phyloP scores from a whole-genome alignment of 2,797 vertebrate genomes.

The Danio choprae region DNA sequence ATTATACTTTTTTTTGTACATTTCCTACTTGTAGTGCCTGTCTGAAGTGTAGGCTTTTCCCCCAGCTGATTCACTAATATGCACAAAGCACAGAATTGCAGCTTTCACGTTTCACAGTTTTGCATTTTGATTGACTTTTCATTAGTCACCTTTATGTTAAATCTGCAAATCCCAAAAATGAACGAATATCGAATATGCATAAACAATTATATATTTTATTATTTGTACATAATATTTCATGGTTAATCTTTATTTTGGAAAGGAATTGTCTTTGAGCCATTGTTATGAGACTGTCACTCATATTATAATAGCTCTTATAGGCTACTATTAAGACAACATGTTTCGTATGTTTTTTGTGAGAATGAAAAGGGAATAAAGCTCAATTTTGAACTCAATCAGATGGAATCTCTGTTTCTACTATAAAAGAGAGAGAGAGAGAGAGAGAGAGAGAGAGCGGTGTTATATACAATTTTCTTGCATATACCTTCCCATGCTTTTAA shows the following conservation, averaged over 20 bases:
- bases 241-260: conserved; percentile 9
- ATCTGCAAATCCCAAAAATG: neutral
- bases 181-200: conserved; percentile 7
- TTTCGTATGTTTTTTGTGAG: conserved; percentile 40
- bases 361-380: conserved; percentile 15
- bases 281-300: conserved; percentile 1
- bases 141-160: neutral
- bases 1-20: conserved; percentile 7
- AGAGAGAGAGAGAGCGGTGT: neutral
- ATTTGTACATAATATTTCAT: conserved; percentile 31
- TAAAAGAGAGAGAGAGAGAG: no score
- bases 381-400: neutral
- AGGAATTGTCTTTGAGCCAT: neutral
- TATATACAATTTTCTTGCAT: neutral
- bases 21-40: conserved; percentile 10
- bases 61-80: conserved; percentile 14
- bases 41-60: neutral
- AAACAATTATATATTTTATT: conserved; percentile 21
- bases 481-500: neutral
- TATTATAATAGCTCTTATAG: neutral
- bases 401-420: conserved; percentile 23
- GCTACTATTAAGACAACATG: conserved; percentile 14
- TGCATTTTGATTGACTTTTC: neutral
- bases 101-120: conserved; percentile 4
- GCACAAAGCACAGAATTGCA: conserved; percentile 20